Evolutionary conservation across 2,888 invertebrate species (phyloP).

Genomic region (Lapara coniferarum): DNA sequence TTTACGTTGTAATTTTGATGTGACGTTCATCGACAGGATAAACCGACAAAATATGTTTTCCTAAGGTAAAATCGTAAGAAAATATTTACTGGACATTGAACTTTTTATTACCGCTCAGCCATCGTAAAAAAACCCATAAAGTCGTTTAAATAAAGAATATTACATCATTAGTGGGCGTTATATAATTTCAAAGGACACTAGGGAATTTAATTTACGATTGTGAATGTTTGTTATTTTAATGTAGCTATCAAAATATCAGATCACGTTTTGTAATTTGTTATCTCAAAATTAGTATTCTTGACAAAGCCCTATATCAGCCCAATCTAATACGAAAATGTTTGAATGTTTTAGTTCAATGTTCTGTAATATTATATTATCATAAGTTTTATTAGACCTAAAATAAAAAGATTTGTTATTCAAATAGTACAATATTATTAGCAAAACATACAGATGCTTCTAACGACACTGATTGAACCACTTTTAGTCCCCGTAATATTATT

Average conservation of each 20-base stretch:
- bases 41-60: background rate
- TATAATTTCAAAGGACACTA: constrained; percentile 5
- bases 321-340: background rate
- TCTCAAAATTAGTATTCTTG: constrained; percentile 4
- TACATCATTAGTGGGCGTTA: constrained; percentile 10
- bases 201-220: background rate
- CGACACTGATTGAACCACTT: background rate
- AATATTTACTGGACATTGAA: constrained; percentile 32
- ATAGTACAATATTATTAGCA: background rate
- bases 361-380: background rate
- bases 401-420: background rate
- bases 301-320: background rate
- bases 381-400: too few species aligned
- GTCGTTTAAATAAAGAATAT: constrained; percentile 4
- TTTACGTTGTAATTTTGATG: background rate
- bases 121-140: constrained; percentile 13
- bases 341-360: background rate
- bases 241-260: constrained; percentile 7
- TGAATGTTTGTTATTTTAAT: background rate
- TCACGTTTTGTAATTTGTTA: background rate
- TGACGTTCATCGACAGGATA: background rate
- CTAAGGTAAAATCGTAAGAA: constrained; percentile 46
- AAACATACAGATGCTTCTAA: background rate
- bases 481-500: background rate
- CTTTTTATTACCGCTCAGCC: background rate